Percentiles rank a stretch among this genome's conserved stretches.
These are phyloP conservation scores for Pygmarrhopalites habei DNA, from an alignment of 1,140 invertebrate genomes.

Conservation along the genomic window DNA sequence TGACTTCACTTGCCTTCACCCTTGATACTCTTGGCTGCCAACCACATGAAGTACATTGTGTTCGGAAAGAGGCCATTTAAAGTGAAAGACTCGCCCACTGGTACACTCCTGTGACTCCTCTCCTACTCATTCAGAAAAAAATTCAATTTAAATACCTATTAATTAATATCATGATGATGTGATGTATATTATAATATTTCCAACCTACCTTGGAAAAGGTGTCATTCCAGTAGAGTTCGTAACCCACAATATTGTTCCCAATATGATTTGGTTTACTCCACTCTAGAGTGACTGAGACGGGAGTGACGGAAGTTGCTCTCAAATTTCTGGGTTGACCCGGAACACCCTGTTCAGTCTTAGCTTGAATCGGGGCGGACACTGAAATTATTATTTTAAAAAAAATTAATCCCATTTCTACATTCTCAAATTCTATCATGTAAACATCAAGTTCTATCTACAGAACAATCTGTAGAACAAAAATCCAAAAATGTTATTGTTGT, in stretches of 20 bases:
- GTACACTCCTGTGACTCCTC: slow-evolving; percentile 61
- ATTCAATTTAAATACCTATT: no score
- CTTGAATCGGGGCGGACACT: slow-evolving; percentile 81
- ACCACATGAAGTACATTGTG: slow-evolving; percentile 91
- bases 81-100: slow-evolving; percentile 73
- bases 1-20: no score
- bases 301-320: slow-evolving; percentile 67
- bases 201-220: slow-evolving; percentile 77
- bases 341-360: slow-evolving; percentile 92
- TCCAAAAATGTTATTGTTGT: no score
- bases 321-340: slow-evolving; percentile 80
- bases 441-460: no score
- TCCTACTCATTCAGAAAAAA: no score
- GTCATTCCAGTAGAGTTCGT: slow-evolving; percentile 96
- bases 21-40: slow-evolving; percentile 80
- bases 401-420: no score
- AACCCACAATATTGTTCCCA: slow-evolving; percentile 84
- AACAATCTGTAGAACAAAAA: no score
- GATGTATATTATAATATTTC: not conserved
- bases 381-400: no score
- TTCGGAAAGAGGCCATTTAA: slow-evolving; percentile 85
- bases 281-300: slow-evolving; percentile 69
- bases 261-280: slow-evolving; percentile 86
- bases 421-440: no score
- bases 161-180: no score